Evolutionary conservation across 2,888 invertebrate species (phyloP), one percentile per base, ranked within the genome.

Genomic region (Lepidocyrtoides sp.): DNA sequence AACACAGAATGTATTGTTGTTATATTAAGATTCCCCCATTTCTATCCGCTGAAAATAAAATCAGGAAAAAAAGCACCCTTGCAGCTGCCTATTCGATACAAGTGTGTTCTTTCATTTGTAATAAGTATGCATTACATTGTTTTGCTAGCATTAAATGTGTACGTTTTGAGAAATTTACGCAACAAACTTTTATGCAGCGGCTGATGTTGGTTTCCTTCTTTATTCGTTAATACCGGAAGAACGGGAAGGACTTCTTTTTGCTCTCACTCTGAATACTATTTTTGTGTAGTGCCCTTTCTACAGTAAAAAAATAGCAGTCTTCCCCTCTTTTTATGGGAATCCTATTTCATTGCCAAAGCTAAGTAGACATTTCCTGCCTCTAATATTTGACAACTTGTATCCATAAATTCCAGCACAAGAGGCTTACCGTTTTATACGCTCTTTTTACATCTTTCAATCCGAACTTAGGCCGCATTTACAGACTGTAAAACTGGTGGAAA

Each of bases 371-470:
- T 72, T 41, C 69, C 36, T 36, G 41, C 17, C 20, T 72, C 17
- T 41, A 41, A 72, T 72, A 20, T 72, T 72, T 4, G 41, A 41
- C 41, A 41, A 72, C n/a, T n/a, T 72, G 41, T 72, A 23, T 14
- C 48, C 23, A 75, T 44, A 48, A 75, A 48, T 48, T 14, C 44
- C 20, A 26, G 48, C 44, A 41, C 20, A 75, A 75, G 75, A 75
- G 75, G 75, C 75, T 75, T 75, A 75, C 2, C 23, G 23, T 54
- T 84, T 86, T 86, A 57, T 75, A 77, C 26, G 14, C 26, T 36
- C 54, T 60, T 75, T 86, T 86, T 86, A 86, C 63, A 60, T 54
- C 86, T 86, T 86, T 77, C 86, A 86, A 86, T 86, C 77, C 32
- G 54, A 85, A 85, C 69, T 85, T 72, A 72, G 48, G 29, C 36